Evolutionary conservation across 1,140 invertebrate genomes (phyloP), one percentile per base, ranked within the genome.

Genomic region (Helicoverpa zea): DNA sequence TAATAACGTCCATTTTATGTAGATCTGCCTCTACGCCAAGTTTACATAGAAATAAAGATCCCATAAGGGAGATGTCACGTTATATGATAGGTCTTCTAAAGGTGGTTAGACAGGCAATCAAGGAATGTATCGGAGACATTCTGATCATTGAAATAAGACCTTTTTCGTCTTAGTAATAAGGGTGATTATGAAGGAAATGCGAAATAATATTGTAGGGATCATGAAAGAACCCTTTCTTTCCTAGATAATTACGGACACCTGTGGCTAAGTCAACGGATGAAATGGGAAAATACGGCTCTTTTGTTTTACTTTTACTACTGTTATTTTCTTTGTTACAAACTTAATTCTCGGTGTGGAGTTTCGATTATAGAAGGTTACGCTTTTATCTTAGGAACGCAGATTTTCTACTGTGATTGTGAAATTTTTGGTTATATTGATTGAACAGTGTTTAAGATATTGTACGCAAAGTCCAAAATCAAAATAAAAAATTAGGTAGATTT

Each of bases 161-260:
- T 59, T 68, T 75, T 58, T 47, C 79, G 16, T 12, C 1, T 35
- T 51, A 2, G 13, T 0, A 54, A 54, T 77, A 79, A 35, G 79
- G 74, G 83, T 79, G 68, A 56, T 63, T 68, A 64, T 61, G 43
- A 66, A 77, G 66, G 77, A 86, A 86, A 83, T 83, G 81, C 81
- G 61, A 82, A 81, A 82, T 85, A 82, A 85, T 82, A 70, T 64
- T 63, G 76, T 16, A 82, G 72, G 84, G 84, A 68, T 79, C 83
- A 82, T 63, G 35, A 63, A 74, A 77, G 51, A 83, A 82, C 83
- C 84, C 82, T 86, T 86, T 72, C 79, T 83, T 80, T 81, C 35
- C 35, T 73, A 80, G 84, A 82, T 84, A 83, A 83, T 89, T 87
- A 87, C 70, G 76, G 77, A 74, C 88, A 89, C 88, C 86, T 89